Base-by-base conservation (phyloP, 2,888 invertebrate species). In the Globia sparganii region DNA sequence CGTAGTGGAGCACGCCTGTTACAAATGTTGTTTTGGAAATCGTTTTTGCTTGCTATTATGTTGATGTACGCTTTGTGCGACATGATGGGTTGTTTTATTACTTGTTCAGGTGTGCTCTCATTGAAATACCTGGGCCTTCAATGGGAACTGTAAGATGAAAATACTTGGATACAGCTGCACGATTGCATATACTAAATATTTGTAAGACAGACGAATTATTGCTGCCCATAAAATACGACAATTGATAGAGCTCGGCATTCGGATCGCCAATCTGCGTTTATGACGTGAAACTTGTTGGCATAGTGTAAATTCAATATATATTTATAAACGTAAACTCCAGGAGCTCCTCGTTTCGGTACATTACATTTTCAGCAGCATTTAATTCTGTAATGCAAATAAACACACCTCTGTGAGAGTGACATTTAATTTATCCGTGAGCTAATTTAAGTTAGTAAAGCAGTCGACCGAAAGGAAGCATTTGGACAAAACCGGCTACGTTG, bases 21-120 rank as follows among this genome's bases (percentile, higher is more conserved):
- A 72, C 69, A 75, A 84, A 75, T 74, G 40, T 67, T 77, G 85
- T 86, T 78, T 77, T 79, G 79, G 70, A 79, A 81, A 86, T 81
- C 68, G 67, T 77, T 85, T 83, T 87, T 80, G 70, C 71, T 74
- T 66, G 65, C 61, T 69, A 72, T 71, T 73, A 76, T 70, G 71
- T 78, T 78, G 72, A 73, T 68, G 71, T 68, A 72, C 28, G 59
- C 70, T 79, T 75, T 76, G 61, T 78, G 28, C 58, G 40, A 72
- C 21, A n/a, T 69, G 66, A 75, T 72, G 65, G 70, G 56, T 86
- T 75, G 76, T 69, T 76, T 75, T 72, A 70, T 71, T 75, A 64
- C 62, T 73, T 75, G 34, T 86, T 72, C 61, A 68, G 71, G 53
- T 80, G 64, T 68, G n/a, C 18, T 85, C 11, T 65, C 31, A 31